These are phyloP conservation scores for Glossophaga mutica DNA, from an alignment of 2,797 vertebrate genomes.

Conservation along the genomic window DNA sequence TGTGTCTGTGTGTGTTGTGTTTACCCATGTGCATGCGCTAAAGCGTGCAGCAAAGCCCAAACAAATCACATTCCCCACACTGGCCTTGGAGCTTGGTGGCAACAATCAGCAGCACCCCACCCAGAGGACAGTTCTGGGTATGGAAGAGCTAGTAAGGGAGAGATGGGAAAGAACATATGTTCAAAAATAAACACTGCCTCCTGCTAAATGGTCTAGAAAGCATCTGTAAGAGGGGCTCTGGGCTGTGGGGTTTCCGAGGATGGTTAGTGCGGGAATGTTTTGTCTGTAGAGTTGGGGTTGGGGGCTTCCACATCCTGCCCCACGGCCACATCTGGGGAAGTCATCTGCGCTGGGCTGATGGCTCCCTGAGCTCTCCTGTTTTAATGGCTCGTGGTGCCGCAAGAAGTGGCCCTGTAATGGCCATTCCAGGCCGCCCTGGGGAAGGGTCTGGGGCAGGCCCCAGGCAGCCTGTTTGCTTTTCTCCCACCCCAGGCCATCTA, in stretches of 20 bases:
- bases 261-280: slow-evolving; percentile 84
- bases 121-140: slow-evolving; percentile 75
- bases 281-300: slow-evolving; percentile 83
- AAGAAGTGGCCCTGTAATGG: slow-evolving; percentile 90
- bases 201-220: slow-evolving; percentile 88
- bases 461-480: slow-evolving; percentile 33
- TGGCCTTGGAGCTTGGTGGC: not conserved
- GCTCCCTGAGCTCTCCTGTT: slow-evolving; percentile 88
- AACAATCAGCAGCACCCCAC: not conserved
- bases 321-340: slow-evolving; percentile 94
- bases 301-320: slow-evolving; percentile 92
- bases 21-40: not conserved
- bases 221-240: slow-evolving; percentile 79
- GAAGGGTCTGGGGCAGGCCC: slow-evolving; percentile 44
- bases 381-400: slow-evolving; percentile 94
- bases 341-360: slow-evolving; percentile 86
- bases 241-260: slow-evolving; percentile 80
- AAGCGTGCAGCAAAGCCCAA: slow-evolving; percentile 1
- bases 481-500: not conserved
- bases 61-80: slow-evolving; percentile 25
- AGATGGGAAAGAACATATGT: slow-evolving; percentile 83
- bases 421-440: slow-evolving; percentile 87
- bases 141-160: slow-evolving; percentile 71
- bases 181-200: slow-evolving; percentile 86
- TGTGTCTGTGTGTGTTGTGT: not conserved